Base-by-base conservation (phyloP, 1,140 invertebrate genomes). In the Drosophila takahashii region DNA sequence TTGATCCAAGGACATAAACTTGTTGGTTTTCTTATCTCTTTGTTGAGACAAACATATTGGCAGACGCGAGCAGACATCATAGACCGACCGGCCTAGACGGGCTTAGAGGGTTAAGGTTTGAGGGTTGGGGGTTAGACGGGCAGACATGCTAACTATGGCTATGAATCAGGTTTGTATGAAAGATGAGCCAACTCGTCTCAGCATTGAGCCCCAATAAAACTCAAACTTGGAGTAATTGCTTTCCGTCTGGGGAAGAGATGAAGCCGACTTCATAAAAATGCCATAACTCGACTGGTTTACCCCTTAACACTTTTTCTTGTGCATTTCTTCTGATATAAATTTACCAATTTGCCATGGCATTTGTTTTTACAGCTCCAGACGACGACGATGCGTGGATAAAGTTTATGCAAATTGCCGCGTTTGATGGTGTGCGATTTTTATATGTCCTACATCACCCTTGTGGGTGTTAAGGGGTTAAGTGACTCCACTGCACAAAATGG, bases 141-240 rank as follows among this genome's bases (percentile, higher is more conserved):
- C 81, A 84, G 81, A 85, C 81, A 84, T 65, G 44, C 47, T 81
- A 86, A 85, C 77, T 77, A 77, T 48, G 57, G 22, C 41, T 60
- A 81, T 85, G 74, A 81, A 86, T 85, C 81, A 85, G 69, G 51
- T 34, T 71, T 48, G 42, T 56, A 74, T 69, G 56, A 64, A 61
- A 53, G 58, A 58, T 47, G 37, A 45, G 57, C 32, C 36, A n/a
- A 9, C 13, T 56, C 44, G 56, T 60, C 66, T 70, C 42, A 41
- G 36, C 34, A 34, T 42, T 64, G 50, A 75, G 70, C 60, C 48
- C 39, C 67, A 85, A 80, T 80, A 86, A 77, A 81, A 86, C 74
- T 70, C 67, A 78, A 77, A 85, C 58, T 77, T 54, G 29, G 51
- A 77, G 81, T 86, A 86, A 86, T 86, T 81, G 83, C 64, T 51